A percentile compares a stretch with the other conserved stretches of the same genome.
These are phyloP conservation scores for Liodrosophila aerea DNA, from an alignment of 2,888 invertebrate species.

Conservation along the genomic window DNA sequence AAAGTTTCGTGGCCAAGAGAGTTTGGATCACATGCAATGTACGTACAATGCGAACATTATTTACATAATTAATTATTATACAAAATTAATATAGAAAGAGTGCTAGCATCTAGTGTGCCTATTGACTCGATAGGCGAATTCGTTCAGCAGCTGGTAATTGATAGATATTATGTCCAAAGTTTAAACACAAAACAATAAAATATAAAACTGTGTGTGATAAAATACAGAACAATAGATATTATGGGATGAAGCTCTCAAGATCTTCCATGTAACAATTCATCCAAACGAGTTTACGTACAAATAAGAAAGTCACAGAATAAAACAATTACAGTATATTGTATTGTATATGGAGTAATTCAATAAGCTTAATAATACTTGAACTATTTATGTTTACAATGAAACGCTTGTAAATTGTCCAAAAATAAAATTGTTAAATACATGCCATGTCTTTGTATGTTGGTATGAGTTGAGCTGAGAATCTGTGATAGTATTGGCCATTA, in stretches of 20 bases:
- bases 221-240: constrained; percentile 55
- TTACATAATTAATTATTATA: too few relatives aligned
- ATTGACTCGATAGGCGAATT: too few relatives aligned
- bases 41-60: constrained; percentile 32
- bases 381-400: constrained; percentile 67
- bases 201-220: constrained; percentile 59
- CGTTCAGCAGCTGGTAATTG: too few relatives aligned
- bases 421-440: constrained; percentile 35
- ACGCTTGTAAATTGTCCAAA: constrained; percentile 52
- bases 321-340: constrained; percentile 22
- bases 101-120: too few relatives aligned
- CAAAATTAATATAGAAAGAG: too few relatives aligned
- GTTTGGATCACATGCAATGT: constrained; percentile 13
- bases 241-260: constrained; percentile 31
- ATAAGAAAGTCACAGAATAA: constrained; percentile 43
- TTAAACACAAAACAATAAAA: constrained; percentile 16
- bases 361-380: constrained; percentile 34
- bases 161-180: constrained; percentile 31
- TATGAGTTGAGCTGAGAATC: too few relatives aligned
- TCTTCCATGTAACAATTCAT: constrained; percentile 54
- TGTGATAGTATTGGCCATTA: too few relatives aligned
- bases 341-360: constrained; percentile 10
- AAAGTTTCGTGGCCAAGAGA: constrained; percentile 43
- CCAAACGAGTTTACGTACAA: constrained; percentile 65
- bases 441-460: neutral